A percentile compares a stretch with the other conserved stretches of the same genome.
Conservation (phyloP, 2,113 vertebrate genomes). For the Myodes glareolus region DNA sequence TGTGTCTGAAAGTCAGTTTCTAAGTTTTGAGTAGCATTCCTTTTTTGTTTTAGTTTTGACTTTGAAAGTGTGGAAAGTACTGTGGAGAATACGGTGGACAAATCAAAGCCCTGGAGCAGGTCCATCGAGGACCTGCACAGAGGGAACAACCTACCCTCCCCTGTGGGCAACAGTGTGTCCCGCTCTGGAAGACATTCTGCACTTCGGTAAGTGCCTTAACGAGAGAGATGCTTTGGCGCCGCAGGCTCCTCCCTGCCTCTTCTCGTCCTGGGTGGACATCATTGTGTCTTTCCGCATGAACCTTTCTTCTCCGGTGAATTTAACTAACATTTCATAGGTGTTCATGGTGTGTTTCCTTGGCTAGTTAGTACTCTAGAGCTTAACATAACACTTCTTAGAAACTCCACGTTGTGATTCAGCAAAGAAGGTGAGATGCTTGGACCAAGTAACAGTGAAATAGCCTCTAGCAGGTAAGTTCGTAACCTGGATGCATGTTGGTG, state of each 20-base stretch:
- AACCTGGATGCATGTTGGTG: background rate
- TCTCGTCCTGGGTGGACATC: background rate
- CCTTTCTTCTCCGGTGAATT: background rate
- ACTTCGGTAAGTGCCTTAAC: slow-evolving; percentile 87
- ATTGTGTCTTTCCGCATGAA: background rate
- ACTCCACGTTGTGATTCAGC: background rate
- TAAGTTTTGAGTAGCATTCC: background rate
- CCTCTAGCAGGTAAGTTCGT: background rate
- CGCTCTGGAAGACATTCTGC: slow-evolving; percentile 93
- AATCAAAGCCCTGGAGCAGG: slow-evolving; percentile 95
- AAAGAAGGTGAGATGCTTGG: slow-evolving; percentile 1
- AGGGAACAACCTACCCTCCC: slow-evolving; percentile 91
- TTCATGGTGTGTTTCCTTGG: background rate
- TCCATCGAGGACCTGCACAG: slow-evolving; percentile 98
- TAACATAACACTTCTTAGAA: background rate
- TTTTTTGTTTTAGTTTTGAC: slow-evolving; percentile 90
- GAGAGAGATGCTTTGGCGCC: fast-evolving
- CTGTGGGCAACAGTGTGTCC: slow-evolving; percentile 91
- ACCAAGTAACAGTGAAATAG: background rate
- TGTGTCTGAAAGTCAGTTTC: background rate
- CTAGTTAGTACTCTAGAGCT: background rate
- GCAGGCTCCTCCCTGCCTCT: background rate
- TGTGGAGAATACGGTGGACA: slow-evolving; percentile 92
- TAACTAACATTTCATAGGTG: background rate
- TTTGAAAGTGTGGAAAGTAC: slow-evolving; percentile 94